A percentile compares a stretch with the other conserved stretches of the same genome.
These are phyloP conservation scores for Illadopsis cleaveri DNA, from an alignment of 2,113 vertebrate genomes.

Conservation along the genomic window DNA sequence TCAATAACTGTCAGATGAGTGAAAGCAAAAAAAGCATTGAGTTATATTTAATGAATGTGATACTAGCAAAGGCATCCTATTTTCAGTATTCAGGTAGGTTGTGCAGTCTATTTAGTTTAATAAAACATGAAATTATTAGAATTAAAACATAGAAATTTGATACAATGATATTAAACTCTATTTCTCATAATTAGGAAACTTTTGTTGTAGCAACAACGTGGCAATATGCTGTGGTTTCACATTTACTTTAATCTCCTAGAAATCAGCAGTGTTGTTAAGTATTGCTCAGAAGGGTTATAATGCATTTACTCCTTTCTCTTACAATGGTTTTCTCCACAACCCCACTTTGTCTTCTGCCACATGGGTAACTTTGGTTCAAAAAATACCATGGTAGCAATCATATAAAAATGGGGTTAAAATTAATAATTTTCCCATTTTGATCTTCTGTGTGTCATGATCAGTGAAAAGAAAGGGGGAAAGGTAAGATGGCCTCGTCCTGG, in stretches of 20 bases:
- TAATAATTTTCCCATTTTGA: background rate
- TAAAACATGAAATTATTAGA: background rate
- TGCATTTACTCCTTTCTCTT: background rate
- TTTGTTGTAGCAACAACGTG: background rate
- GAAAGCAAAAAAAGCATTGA: background rate
- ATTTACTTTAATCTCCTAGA: background rate
- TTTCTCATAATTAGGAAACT: background rate
- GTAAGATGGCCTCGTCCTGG: background rate
- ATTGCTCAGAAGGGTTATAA: background rate
- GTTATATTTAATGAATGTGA: background rate
- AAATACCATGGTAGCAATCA: background rate
- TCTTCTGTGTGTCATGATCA: background rate
- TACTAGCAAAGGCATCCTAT: background rate
- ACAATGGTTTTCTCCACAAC: background rate
- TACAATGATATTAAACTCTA: background rate
- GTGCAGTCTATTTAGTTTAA: background rate
- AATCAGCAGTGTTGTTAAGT: background rate
- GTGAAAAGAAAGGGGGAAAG: background rate
- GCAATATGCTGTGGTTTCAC: background rate
- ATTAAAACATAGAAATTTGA: background rate
- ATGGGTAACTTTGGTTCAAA: background rate
- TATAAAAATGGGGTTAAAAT: background rate
- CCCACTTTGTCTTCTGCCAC: background rate
- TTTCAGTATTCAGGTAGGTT: background rate
- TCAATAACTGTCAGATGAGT: slow-evolving; percentile 27